These are phyloP conservation scores for Condylostylus longicornis DNA, from an alignment of 1,140 invertebrate species.

Conservation along the genomic window DNA sequence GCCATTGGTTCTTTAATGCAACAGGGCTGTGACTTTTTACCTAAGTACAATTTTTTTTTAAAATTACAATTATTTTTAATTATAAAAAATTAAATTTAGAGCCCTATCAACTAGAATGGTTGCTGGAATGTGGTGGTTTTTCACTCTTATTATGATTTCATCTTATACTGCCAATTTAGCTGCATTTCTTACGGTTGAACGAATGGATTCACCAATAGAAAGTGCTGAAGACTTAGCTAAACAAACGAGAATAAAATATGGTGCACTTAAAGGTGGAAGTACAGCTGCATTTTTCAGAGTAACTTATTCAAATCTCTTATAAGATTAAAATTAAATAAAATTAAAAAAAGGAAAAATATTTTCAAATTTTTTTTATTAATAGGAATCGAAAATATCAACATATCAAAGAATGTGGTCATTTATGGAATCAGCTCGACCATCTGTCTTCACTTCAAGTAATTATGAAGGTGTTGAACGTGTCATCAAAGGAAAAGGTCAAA, in stretches of 20 bases:
- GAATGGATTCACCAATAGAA: slow-evolving; percentile 92
- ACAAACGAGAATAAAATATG: slow-evolving; percentile 94
- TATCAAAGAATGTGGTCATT: slow-evolving; percentile 87
- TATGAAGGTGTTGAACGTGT: slow-evolving; percentile 74
- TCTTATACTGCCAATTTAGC: slow-evolving; percentile 96
- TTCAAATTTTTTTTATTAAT: slow-evolving; percentile 8
- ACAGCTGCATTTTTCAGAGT: slow-evolving; percentile 87
- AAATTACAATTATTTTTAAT: neutral
- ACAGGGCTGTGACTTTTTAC: slow-evolving; percentile 79
- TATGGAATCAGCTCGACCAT: slow-evolving; percentile 72
- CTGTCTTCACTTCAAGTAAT: slow-evolving; percentile 73
- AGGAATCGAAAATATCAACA: slow-evolving; percentile 84
- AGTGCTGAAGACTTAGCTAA: slow-evolving; percentile 90
- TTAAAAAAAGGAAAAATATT: no score
- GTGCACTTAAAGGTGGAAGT: slow-evolving; percentile 79
- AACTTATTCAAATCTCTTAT: slow-evolving; percentile 18
- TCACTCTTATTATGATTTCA: slow-evolving; percentile 95
- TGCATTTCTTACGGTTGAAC: slow-evolving; percentile 90
- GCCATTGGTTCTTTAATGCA: slow-evolving; percentile 88
- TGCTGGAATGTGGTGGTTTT: slow-evolving; percentile 93
- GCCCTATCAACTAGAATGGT: slow-evolving; percentile 79
- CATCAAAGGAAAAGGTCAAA: slow-evolving; percentile 56
- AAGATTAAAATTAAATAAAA: neutral
- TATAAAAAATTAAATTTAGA: slow-evolving; percentile 32
- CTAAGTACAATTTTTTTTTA: slow-evolving; percentile 51